Evolutionary conservation across 2,888 invertebrate genomes (phyloP), one percentile per base, ranked within the genome.

Genomic region (Noctua comes): DNA sequence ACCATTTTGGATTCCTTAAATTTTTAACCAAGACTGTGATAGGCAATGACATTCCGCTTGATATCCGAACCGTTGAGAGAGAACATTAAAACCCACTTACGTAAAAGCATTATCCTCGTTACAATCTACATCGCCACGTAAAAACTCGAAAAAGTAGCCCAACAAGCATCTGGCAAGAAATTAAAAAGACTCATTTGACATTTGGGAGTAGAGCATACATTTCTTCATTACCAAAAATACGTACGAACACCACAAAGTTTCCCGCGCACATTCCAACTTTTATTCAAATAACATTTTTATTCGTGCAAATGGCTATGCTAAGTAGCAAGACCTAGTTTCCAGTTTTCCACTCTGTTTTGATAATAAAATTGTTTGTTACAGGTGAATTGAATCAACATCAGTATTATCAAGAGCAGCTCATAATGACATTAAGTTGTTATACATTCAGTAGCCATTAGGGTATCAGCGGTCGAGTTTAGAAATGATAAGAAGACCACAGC

Each of bases 401-500:
- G 91, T 87, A 90, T 90, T 89, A 91, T 88, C 86, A 79, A 84
- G 83, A 87, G 88, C 87, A 88, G 83, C 88, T 90, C 93, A 95
- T 92, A 92, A 95, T 95, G 96, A 91, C 93, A 92, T 93, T 94
- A 92, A 87, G 89, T 90, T 91, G 91, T 90, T 91, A 91, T 92
- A 90, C 92, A 91, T 92, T 93, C 90, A 90, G 88, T 86, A 87
- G 88, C 91, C 92, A 94, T 93, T 95, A 94, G 92, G 91, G 87
- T 90, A 90, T 89, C 88, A 84, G 78, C 88, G 65, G 87, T 85
- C 86, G 83, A 90, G 91, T 91, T 89, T 91, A 93, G 96, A 95
- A 91, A 96, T 96, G 96, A 94, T 95, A 95, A 95, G 89, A 84
- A 92, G 82, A 93, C 92, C 91, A 89, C 93, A 88, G 82, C 93